These are phyloP conservation scores for Myiozetetes cayanensis DNA, from an alignment of 2,113 vertebrate genomes.

Conservation along the genomic window DNA sequence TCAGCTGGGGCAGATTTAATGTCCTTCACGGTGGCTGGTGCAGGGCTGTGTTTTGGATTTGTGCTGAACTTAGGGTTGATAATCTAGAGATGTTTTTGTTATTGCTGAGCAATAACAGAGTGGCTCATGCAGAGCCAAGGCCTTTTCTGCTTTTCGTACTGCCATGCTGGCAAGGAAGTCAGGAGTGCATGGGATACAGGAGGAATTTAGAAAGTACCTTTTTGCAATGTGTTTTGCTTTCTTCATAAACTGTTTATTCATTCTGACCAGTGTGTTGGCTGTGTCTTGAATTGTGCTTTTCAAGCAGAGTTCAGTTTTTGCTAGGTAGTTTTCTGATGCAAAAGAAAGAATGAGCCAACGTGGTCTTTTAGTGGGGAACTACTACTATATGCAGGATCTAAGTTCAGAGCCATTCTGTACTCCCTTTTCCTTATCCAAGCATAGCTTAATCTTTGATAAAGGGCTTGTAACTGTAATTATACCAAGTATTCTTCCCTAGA, in stretches of 20 bases:
- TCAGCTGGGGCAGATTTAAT: neutral
- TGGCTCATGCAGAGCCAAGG: neutral
- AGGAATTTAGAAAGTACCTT: neutral
- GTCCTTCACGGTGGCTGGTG: neutral
- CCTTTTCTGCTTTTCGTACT: neutral
- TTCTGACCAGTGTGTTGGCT: neutral
- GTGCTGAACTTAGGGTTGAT: neutral
- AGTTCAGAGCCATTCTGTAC: neutral
- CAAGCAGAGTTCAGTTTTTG: neutral
- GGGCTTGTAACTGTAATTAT: neutral
- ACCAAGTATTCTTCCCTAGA: neutral
- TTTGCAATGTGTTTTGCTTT: neutral
- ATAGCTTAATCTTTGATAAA: neutral
- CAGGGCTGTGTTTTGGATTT: neutral
- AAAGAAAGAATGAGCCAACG: neutral
- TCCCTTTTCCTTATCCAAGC: neutral
- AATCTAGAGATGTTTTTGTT: neutral
- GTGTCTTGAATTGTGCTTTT: neutral
- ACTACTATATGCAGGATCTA: neutral
- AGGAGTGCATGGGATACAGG: neutral
- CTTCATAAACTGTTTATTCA: accelerated
- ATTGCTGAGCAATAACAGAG: neutral
- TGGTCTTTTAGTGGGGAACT: neutral
- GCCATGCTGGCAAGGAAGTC: neutral
- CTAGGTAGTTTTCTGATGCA: neutral